phyloP scores from a whole-genome alignment of 2,797 vertebrate species.

The Holocentrus rufus region DNA sequence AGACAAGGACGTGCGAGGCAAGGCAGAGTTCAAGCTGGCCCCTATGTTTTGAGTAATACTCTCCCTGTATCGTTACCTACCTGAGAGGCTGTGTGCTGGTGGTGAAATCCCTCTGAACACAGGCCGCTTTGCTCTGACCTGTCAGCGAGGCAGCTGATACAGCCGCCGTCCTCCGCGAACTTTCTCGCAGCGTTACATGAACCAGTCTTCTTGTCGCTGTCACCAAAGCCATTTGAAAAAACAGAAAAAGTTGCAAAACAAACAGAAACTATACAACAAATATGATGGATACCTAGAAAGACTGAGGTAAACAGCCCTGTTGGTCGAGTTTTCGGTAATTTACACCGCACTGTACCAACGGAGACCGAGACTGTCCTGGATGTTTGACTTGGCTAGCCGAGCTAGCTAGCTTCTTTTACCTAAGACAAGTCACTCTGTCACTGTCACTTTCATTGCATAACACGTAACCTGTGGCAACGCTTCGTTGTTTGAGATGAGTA shows the following conservation, averaged over 20 bases:
- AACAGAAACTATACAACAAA: not conserved
- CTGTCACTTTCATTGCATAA: conserved; percentile 59
- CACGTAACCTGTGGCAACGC: not conserved
- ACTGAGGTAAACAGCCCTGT: not conserved
- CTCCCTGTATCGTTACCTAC: conserved; percentile 44
- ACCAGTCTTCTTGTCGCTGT: conserved; percentile 53
- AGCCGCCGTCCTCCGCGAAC: conserved; percentile 21
- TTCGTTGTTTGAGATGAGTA: not conserved
- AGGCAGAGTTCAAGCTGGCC: not conserved
- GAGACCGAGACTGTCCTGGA: too few relatives aligned
- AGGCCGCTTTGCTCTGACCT: not conserved
- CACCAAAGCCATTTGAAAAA: conserved; percentile 64
- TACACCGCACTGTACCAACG: too few relatives aligned
- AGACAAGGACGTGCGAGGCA: too few relatives aligned
- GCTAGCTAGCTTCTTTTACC: conserved; percentile 42
- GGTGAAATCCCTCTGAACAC: conserved; percentile 51
- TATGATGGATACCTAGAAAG: too few relatives aligned
- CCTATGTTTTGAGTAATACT: not conserved
- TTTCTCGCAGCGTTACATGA: conserved; percentile 32
- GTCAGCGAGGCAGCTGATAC: not conserved
- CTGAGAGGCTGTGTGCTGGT: conserved; percentile 46
- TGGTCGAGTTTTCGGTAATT: not conserved
- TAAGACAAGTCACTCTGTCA: conserved; percentile 47
- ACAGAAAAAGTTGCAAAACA: accelerated
- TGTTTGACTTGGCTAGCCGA: not conserved